phyloP scores from a whole-genome alignment of 2,888 invertebrate genomes.

The Pristionchus fissidentatus region DNA sequence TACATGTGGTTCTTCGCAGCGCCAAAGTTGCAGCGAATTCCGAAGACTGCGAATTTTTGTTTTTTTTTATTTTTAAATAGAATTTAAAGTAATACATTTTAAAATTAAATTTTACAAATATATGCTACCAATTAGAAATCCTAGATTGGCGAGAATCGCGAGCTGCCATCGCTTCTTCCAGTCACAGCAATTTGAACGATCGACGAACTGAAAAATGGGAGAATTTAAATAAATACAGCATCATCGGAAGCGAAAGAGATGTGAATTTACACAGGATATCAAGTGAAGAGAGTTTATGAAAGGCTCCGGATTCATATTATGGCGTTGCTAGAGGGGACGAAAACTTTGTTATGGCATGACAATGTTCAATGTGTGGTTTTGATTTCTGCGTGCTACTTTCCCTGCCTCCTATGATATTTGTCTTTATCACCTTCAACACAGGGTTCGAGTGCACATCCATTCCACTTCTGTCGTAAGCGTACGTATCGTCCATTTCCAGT shows the following conservation, averaged over 20 bases:
- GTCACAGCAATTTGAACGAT: conserved; percentile 76
- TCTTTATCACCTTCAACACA: conserved; percentile 61
- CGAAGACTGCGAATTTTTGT: conserved; percentile 77
- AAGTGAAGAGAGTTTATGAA: too few relatives aligned
- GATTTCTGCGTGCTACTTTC: too few relatives aligned
- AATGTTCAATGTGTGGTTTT: too few relatives aligned
- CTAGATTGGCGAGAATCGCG: conserved; percentile 77
- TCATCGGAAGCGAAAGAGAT: too few relatives aligned
- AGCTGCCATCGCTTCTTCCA: conserved; percentile 75
- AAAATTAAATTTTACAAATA: too few relatives aligned
- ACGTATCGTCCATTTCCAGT: conserved; percentile 39
- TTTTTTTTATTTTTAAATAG: background rate
- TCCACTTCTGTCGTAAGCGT: conserved; percentile 51
- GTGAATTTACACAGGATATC: too few relatives aligned
- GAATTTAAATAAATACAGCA: background rate
- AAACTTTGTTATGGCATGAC: too few relatives aligned
- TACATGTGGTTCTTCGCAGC: conserved; percentile 90
- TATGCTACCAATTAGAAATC: conserved; percentile 47
- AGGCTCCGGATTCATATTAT: too few relatives aligned
- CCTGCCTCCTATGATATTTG: too few relatives aligned
- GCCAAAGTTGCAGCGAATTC: conserved; percentile 98
- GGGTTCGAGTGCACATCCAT: conserved; percentile 66
- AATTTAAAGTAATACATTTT: background rate
- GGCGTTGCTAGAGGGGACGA: too few relatives aligned
- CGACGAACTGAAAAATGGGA: conserved; percentile 57